Evolutionary conservation across 2,888 invertebrate genomes (phyloP).

Genomic region (Andrena bicolor): DNA sequence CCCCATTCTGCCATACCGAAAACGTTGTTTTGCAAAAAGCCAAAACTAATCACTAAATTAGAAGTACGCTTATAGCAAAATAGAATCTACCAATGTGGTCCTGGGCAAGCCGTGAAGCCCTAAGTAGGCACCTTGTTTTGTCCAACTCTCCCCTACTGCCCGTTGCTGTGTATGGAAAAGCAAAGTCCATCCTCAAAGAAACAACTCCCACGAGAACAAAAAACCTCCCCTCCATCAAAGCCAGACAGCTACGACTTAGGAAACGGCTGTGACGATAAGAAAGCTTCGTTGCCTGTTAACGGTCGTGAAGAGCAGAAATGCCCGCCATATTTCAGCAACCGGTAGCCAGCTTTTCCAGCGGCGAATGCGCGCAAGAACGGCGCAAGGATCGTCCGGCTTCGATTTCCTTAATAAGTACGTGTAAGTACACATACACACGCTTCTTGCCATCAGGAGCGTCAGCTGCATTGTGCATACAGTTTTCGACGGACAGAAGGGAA

Average conservation of each 20-base stretch:
- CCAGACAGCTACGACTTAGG: neutral
- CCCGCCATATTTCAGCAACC: neutral
- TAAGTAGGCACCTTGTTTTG: too few relatives aligned
- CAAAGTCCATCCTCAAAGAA: too few relatives aligned
- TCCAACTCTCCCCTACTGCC: too few relatives aligned
- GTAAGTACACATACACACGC: too few relatives aligned
- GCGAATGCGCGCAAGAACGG: constrained; percentile 9
- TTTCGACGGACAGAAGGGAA: constrained; percentile 49
- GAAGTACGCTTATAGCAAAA: too few relatives aligned
- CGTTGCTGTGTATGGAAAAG: too few relatives aligned
- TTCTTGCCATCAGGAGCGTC: constrained; percentile 22
- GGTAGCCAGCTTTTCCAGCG: neutral
- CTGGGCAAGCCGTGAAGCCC: too few relatives aligned
- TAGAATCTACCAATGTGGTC: too few relatives aligned
- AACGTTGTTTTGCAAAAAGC: too few relatives aligned
- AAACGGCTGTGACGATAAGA: neutral
- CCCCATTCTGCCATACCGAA: too few relatives aligned
- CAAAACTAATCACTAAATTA: too few relatives aligned
- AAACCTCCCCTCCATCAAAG: neutral
- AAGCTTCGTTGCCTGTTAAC: neutral
- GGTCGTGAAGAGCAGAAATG: neutral
- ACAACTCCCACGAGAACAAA: neutral
- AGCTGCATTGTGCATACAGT: constrained; percentile 32
- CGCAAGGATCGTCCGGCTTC: neutral
- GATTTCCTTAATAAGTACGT: neutral